phyloP scores from a whole-genome alignment of 2,888 invertebrate species.

The Mimachlamys varia region DNA sequence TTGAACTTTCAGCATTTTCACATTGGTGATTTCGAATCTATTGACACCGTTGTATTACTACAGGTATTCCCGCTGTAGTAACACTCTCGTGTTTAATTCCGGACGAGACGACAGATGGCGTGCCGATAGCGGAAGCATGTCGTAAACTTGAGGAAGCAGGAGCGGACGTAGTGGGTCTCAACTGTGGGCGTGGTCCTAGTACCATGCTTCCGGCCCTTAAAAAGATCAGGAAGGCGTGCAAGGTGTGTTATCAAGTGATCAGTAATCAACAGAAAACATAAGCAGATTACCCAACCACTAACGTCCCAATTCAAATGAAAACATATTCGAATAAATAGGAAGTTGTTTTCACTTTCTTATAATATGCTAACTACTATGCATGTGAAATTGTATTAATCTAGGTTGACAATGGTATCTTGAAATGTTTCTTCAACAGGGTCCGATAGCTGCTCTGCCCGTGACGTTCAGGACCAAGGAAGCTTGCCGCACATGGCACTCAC shows the following conservation, averaged over 20 bases:
- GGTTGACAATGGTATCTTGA: too few species aligned
- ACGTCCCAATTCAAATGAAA: too few species aligned
- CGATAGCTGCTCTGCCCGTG: conserved; percentile 62
- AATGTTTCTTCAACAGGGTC: conserved; percentile 53
- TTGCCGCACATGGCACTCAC: conserved; percentile 56
- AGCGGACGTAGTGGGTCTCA: conserved; percentile 76
- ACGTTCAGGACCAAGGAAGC: conserved; percentile 56
- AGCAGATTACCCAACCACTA: too few species aligned
- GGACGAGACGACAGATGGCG: conserved; percentile 69
- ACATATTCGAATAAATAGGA: too few species aligned
- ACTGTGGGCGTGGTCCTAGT: conserved; percentile 74
- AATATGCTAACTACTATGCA: too few species aligned
- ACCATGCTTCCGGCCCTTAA: conserved; percentile 71
- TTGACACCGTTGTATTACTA: background rate
- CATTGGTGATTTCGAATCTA: too few species aligned
- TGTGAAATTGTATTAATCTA: too few species aligned
- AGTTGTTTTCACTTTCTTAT: too few species aligned
- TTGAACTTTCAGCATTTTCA: too few species aligned
- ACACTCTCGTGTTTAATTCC: conserved; percentile 64
- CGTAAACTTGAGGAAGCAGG: conserved; percentile 73
- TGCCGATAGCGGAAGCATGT: conserved; percentile 70
- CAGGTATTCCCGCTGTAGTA: conserved; percentile 74
- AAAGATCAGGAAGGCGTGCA: conserved; percentile 69
- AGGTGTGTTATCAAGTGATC: conserved; percentile 56
- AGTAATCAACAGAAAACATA: too few species aligned